Base-by-base conservation (phyloP, 2,113 vertebrate genomes). In the Ornithorhynchus anatinus region DNA sequence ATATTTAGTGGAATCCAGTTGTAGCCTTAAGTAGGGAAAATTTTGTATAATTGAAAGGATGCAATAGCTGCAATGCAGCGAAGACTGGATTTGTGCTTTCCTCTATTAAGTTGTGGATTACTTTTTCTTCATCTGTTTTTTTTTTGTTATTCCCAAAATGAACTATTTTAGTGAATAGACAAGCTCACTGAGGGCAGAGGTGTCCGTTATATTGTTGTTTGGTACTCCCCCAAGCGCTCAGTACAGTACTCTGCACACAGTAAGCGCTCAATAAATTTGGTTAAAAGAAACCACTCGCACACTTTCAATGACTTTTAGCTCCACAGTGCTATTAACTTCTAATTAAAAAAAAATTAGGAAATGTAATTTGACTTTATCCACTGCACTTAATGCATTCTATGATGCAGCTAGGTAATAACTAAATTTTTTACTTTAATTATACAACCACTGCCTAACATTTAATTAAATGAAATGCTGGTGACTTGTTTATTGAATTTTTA, bases 141-240 rank as follows among this genome's bases (percentile, higher is more conserved):
- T 82, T 17, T 75, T 59, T 87, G 82, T 87, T 62, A 74, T 83
- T n/a, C 84, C 83, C 80, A 54, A 82, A 82, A 87, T 85, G 84
- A 78, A 63, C 81, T 54, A 70, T 63, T 75, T 67, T 81, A 85
- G 77, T 80, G 83, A 84, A 79, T 82, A 85, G 36, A 75, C 67
- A 77, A 53, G 82, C 69, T 40, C 63, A 68, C 31, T n/a, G n/a
- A n/a, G n/a, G n/a, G n/a, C n/a, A n/a, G n/a, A n/a, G n/a, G n/a
- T n/a, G n/a, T n/a, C n/a, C n/a, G n/a, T n/a, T n/a, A n/a, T n/a
- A n/a, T n/a, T n/a, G n/a, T n/a, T n/a, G n/a, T n/a, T n/a, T n/a
- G n/a, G n/a, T n/a, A n/a, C n/a, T n/a, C n/a, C n/a, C n/a, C n/a
- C n/a, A n/a, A n/a, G n/a, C n/a, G n/a, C n/a, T n/a, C n/a, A n/a